Evolutionary conservation across 2,888 invertebrate species (phyloP).

Genomic region (Hypercompe scribonia): DNA sequence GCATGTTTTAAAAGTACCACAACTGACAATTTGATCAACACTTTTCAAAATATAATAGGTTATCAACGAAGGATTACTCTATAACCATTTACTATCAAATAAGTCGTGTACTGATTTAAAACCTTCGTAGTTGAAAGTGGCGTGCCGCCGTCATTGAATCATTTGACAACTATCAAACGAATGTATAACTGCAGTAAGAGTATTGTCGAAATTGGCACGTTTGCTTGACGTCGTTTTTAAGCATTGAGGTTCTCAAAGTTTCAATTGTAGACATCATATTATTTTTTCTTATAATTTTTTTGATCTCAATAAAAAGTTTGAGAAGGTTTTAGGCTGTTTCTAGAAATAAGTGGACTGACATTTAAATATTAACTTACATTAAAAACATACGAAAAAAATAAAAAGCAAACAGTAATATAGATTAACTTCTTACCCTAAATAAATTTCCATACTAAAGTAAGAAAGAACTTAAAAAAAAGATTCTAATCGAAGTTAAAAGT

Average conservation of each 20-base stretch:
- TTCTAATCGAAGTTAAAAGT: no score
- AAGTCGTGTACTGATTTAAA: background rate
- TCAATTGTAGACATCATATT: background rate
- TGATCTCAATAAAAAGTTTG: background rate
- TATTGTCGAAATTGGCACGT: slow-evolving; percentile 51
- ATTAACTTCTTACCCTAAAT: background rate
- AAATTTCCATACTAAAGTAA: background rate
- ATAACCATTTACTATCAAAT: background rate
- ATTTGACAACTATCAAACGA: slow-evolving; percentile 2
- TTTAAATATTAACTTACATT: no score
- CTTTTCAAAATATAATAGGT: no score
- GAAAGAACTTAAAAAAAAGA: no score
- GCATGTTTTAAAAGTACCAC: no score
- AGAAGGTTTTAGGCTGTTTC: background rate
- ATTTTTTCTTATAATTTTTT: background rate
- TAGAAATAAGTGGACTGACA: background rate
- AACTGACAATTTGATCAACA: no score
- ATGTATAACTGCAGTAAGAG: slow-evolving; percentile 20
- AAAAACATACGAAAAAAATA: no score
- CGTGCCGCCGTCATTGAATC: background rate
- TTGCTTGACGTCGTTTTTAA: slow-evolving; percentile 44
- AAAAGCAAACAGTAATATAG: no score
- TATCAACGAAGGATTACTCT: no score
- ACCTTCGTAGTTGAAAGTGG: background rate
- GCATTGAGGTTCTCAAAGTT: slow-evolving; percentile 55